A percentile compares a stretch with the other conserved stretches of the same genome.
phyloP scores from a whole-genome alignment of 2,888 invertebrate species.

The Osmoderma eremita region DNA sequence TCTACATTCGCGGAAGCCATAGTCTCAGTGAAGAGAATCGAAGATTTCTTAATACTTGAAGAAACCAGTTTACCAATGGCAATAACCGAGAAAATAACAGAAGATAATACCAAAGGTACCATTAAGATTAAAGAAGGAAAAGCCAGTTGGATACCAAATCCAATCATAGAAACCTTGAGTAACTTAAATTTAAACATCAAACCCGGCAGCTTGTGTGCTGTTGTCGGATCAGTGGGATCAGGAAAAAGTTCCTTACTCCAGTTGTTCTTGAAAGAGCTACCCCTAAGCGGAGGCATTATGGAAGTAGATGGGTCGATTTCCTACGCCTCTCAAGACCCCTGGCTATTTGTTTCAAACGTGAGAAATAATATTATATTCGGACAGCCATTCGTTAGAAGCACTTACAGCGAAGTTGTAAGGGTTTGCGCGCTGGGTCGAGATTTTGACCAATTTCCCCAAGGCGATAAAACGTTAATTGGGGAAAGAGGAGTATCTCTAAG shows the following conservation, averaged over 20 bases:
- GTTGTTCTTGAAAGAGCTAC: conserved; percentile 77
- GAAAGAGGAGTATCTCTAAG: conserved; percentile 81
- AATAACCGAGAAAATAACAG: conserved; percentile 41
- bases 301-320: conserved; percentile 72
- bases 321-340: conserved; percentile 84
- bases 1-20: conserved; percentile 71
- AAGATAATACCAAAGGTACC: conserved; percentile 50
- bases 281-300: conserved; percentile 70
- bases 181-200: conserved; percentile 65
- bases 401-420: conserved; percentile 66
- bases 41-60: conserved; percentile 64
- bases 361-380: conserved; percentile 85
- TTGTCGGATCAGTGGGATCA: conserved; percentile 75
- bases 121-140: conserved; percentile 48
- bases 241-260: conserved; percentile 77
- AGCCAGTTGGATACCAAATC: conserved; percentile 57
- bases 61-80: conserved; percentile 59
- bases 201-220: conserved; percentile 64
- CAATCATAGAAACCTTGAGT: conserved; percentile 63
- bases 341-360: conserved; percentile 78
- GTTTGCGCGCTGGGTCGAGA: conserved; percentile 75
- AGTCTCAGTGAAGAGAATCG: conserved; percentile 72
- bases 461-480: conserved; percentile 80
- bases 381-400: conserved; percentile 67
- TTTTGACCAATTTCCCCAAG: conserved; percentile 74